These are phyloP conservation scores for Cephus runcator DNA, from an alignment of 2,888 invertebrate genomes.

Conservation along the genomic window DNA sequence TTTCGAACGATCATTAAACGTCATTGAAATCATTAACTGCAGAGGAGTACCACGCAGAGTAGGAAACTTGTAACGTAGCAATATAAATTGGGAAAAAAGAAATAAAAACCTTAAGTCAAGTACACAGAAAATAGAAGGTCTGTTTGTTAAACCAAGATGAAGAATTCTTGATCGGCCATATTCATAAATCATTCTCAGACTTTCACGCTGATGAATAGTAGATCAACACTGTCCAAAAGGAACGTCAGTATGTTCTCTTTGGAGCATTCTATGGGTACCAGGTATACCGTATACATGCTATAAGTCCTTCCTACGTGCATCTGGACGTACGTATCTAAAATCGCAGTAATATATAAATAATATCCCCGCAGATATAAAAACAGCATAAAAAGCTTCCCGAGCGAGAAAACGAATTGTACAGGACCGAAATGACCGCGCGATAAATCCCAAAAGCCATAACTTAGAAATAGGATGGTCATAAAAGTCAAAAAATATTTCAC, in stretches of 20 bases:
- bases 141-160: background rate
- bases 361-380: background rate
- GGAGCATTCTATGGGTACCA: background rate
- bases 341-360: background rate
- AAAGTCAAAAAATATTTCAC: background rate
- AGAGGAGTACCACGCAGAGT: background rate
- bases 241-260: background rate
- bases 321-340: background rate
- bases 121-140: background rate
- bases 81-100: background rate
- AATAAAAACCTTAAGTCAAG: background rate
- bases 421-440: background rate
- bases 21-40: background rate
- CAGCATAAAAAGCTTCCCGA: background rate
- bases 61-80: background rate
- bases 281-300: background rate
- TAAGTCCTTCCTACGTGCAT: background rate
- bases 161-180: background rate
- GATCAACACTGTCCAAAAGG: background rate
- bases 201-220: background rate
- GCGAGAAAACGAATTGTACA: background rate
- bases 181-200: background rate
- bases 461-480: background rate
- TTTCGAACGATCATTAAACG: background rate
- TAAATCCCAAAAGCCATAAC: background rate